phyloP scores from a whole-genome alignment of 2,113 vertebrate species.

The Oryzias celebensis region DNA sequence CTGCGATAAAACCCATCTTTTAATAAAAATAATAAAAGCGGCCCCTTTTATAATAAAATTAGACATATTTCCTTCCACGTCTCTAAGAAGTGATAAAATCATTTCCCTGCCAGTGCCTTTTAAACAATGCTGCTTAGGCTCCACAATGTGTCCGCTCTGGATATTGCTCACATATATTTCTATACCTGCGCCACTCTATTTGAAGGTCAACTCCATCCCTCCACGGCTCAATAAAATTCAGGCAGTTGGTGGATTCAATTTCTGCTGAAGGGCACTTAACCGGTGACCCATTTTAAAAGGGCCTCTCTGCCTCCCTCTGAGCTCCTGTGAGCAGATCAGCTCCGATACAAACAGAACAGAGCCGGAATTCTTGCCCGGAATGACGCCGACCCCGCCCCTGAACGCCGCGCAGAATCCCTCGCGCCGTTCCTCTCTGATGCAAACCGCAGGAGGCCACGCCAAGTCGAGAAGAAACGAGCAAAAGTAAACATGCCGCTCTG shows the following conservation, averaged over 20 bases:
- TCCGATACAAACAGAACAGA: conserved; percentile 54
- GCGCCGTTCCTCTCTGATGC: conserved; percentile 40
- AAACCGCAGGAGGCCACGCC: conserved; percentile 53
- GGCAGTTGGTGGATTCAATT: conserved; percentile 74
- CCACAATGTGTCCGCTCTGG: conserved; percentile 32
- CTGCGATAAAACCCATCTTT: conserved; percentile 27
- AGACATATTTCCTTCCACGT: neutral
- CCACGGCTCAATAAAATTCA: conserved; percentile 63
- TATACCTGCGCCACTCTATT: conserved; percentile 42
- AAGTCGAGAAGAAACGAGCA: conserved; percentile 46
- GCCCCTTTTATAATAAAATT: conserved; percentile 8
- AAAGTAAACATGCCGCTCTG: conserved; percentile 46
- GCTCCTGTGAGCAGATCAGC: conserved; percentile 51
- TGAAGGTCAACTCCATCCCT: conserved; percentile 69
- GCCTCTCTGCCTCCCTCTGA: conserved; percentile 58
- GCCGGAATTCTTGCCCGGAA: conserved; percentile 42
- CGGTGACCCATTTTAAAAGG: conserved; percentile 73
- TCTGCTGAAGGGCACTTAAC: conserved; percentile 76
- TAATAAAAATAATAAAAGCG: conserved; percentile 8
- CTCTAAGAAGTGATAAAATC: conserved; percentile 24
- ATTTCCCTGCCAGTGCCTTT: conserved; percentile 23
- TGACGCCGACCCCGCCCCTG: conserved; percentile 33
- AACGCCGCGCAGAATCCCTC: conserved; percentile 28
- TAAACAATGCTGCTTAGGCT: conserved; percentile 46
- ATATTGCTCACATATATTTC: conserved; percentile 64